Base-by-base conservation (phyloP, 1,140 invertebrate genomes). In the Neocloeon triangulifer region DNA sequence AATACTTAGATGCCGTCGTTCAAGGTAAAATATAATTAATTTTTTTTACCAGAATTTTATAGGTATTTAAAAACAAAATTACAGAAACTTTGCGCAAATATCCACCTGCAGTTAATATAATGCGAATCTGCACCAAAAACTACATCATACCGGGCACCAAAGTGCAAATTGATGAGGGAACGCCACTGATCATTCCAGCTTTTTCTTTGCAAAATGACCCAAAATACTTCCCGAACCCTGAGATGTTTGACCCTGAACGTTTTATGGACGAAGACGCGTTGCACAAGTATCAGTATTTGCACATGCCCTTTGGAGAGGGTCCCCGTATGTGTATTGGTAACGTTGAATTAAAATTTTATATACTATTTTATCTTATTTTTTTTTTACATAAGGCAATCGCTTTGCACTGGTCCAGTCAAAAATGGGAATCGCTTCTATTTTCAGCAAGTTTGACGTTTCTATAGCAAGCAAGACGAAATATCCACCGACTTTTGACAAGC, bases 171-270 rank as follows among this genome's bases (percentile, higher is more conserved):
- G 34, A 38, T 19, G 39, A 38, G 14, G 40, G 36, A 1, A 36
- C 35, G 6, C 19, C 37, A 8, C 52, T 69, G 2, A 46, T 59
- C 28, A 56, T 69, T 39, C 63, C 64, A 8, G 54, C 64, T 26
- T 64, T 65, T 35, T 60, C 58, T 2, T 50, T 80, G 15, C 77
- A 81, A 42, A 57, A 66, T 21, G 66, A 75, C 48, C 56, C 62
- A 2, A 48, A 65, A 27, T 56, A 61, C 39, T 79, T 63, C 50
- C 61, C 69, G 1, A 55, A 74, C 33, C 75, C 75, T 4, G 54
- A 66, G 5, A 44, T 28, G 14, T 80, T 68, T 39, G 49, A 61
- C 39, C 74, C 74, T 0, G 51, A 55, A 25, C 26, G 54, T 12
- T 55, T 48, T 30, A 8, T 36, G 32, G 18, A 22, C 5, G 18